Percentiles rank a stretch among this genome's conserved stretches.
phyloP scores from a whole-genome alignment of 2,113 vertebrate species.

The Sinocyclocheilus maitianheensis region DNA sequence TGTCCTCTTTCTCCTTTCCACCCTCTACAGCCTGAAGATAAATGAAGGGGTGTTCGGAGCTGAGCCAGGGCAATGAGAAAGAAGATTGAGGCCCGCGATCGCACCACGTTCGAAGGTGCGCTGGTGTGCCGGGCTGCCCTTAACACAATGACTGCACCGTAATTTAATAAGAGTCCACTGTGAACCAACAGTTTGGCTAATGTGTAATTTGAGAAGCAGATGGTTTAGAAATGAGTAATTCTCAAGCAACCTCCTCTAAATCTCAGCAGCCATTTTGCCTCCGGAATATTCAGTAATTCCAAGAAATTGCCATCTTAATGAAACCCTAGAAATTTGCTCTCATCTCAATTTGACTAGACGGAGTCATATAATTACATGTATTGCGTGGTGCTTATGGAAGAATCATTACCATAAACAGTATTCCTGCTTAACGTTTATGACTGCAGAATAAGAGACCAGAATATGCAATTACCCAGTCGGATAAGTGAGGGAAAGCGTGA shows the following conservation, averaged over 20 bases:
- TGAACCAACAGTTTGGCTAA: constrained; percentile 57
- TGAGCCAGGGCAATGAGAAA: constrained; percentile 26
- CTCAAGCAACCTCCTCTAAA: constrained; percentile 57
- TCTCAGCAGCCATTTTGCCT: constrained; percentile 58
- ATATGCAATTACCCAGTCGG: constrained; percentile 38
- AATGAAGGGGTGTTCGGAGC: constrained; percentile 48
- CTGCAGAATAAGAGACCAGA: constrained; percentile 45
- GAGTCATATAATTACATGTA: constrained; percentile 57
- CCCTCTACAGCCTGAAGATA: constrained; percentile 34
- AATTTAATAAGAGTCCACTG: constrained; percentile 55
- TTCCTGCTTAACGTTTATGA: constrained; percentile 49
- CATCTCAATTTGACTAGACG: constrained; percentile 57
- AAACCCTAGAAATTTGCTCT: constrained; percentile 60
- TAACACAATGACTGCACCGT: constrained; percentile 53
- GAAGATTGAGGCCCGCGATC: constrained; percentile 45
- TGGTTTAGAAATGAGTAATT: constrained; percentile 59
- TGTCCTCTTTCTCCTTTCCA: constrained; percentile 8
- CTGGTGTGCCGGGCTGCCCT: constrained; percentile 47
- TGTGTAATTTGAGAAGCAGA: constrained; percentile 59
- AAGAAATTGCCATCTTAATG: constrained; percentile 62
- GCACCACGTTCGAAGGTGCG: background rate
- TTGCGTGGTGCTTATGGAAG: constrained; percentile 54
- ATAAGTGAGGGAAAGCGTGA: constrained; percentile 1
- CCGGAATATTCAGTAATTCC: constrained; percentile 57
- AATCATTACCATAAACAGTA: constrained; percentile 56